Base-by-base conservation (phyloP, 1,140 invertebrate species). In the Streblospio benedicti region DNA sequence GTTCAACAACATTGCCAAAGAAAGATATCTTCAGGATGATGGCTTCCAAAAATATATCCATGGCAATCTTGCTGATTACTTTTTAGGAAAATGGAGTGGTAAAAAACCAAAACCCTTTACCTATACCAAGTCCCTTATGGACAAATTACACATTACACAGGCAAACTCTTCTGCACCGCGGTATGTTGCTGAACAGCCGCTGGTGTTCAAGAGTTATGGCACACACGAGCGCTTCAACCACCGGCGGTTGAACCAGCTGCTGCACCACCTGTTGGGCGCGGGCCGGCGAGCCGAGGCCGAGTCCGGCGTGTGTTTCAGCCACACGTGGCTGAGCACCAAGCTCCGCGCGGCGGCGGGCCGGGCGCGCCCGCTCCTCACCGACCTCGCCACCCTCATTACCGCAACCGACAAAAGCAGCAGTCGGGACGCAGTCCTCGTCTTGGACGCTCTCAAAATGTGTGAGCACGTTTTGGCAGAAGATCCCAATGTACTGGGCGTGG, bases 261-360 rank as follows among this genome's bases (percentile, higher is more conserved):
- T 95, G 0, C 97, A 88, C 75, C 95, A 98, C 72, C 78, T 98
- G 67, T 86, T 97, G 0, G 81, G 93, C 16, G 88, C 93, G 0
- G 85, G 33, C 6, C 30, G 94, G 28, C 93, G 93, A 69, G 87
- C 89, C 58, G 93, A 97, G 77, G 80, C 98, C 0, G 96, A 94
- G 72, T 85, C 89, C 53, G 85, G 94, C 68, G 93, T 97, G 9
- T 81, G 98, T 0, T 99, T 99, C 77, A 97, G 97, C 76, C 98
- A 97, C 73, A 86, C 93, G 64, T 99, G 94, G 92, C 80, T 99
- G 0, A 92, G 97, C 72, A 92, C 93, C 0, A 98, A 98, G 76
- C 79, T 98, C 1, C 18, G 33, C 1, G 30, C 38, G 5, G 25
- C 20, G 6, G 38, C 53, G n/a, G 88, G 74, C 93, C 95, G 0